Conservation (phyloP, 2,113 vertebrate genomes). For the Alligator sinensis region DNA sequence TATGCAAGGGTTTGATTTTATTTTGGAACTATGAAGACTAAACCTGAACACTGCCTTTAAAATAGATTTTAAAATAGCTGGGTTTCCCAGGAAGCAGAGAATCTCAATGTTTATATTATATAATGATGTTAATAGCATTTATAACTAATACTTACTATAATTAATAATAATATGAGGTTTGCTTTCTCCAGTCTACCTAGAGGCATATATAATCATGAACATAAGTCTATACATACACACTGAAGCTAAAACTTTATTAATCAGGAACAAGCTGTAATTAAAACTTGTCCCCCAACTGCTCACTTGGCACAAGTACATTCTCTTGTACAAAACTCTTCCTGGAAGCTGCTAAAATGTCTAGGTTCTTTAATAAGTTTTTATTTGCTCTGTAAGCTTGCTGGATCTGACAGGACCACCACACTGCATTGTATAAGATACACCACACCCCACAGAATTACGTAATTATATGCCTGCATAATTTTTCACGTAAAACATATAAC, state of each 20-base stretch:
- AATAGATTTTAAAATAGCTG: not conserved
- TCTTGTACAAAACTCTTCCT: not conserved
- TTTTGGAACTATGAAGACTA: not conserved
- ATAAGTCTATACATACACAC: not conserved
- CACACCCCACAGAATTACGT: not conserved
- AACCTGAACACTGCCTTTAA: not conserved
- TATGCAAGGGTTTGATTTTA: not conserved
- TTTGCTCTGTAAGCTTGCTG: not conserved
- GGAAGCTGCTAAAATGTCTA: not conserved
- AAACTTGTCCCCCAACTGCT: not conserved
- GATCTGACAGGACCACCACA: not conserved
- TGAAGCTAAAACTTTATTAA: not conserved
- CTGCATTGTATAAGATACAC: not conserved
- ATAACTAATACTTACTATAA: not conserved
- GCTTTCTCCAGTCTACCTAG: not conserved
- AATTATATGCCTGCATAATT: too few relatives aligned
- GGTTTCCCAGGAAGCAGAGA: not conserved
- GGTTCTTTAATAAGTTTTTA: not conserved
- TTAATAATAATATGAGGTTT: fast-evolving
- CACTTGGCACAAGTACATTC: not conserved
- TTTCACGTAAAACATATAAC: too few relatives aligned
- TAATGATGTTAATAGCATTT: not conserved
- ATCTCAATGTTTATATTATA: not conserved
- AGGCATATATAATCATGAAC: fast-evolving
- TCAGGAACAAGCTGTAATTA: not conserved